phyloP scores from a whole-genome alignment of 2,888 invertebrate species.

The Caenorhabditis afra region DNA sequence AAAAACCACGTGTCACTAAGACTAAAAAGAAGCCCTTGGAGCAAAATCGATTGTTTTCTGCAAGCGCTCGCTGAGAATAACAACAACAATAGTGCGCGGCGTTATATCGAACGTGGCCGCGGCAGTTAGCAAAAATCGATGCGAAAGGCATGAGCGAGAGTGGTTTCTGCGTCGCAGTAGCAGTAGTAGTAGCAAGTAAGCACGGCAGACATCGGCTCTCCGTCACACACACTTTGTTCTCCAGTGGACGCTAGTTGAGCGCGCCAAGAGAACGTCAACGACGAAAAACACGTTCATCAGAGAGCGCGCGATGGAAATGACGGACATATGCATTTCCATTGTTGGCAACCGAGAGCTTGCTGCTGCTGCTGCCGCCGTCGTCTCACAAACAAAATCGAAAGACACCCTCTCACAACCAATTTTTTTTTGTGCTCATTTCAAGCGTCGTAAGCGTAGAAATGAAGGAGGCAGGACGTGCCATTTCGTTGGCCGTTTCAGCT shows the following conservation, averaged over 20 bases:
- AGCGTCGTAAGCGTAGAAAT: conserved; percentile 11
- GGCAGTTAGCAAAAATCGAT: conserved; percentile 44
- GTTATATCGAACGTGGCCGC: conserved; percentile 19
- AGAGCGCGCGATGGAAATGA: conserved; percentile 23
- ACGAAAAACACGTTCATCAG: conserved; percentile 49
- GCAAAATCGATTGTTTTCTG: neutral
- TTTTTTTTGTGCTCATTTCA: conserved; percentile 33
- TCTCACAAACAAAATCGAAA: conserved; percentile 21
- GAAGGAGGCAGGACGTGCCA: neutral
- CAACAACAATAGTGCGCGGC: neutral
- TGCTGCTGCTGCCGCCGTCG: neutral
- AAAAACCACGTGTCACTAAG: no score
- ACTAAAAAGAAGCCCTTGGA: conserved; percentile 17
- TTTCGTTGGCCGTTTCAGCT: conserved; percentile 1
- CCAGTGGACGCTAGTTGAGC: conserved; percentile 39
- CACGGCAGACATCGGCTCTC: conserved; percentile 38
- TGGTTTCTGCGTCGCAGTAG: conserved; percentile 9
- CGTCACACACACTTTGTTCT: conserved; percentile 49
- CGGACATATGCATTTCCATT: conserved; percentile 51
- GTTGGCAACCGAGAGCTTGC: conserved; percentile 5
- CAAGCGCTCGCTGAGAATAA: neutral
- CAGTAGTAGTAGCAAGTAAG: conserved; percentile 19
- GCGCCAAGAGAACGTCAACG: conserved; percentile 25
- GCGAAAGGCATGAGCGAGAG: conserved; percentile 38
- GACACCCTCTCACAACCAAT: neutral